Conservation (phyloP, 2,797 vertebrate species). For the Scyliorhinus canicula region DNA sequence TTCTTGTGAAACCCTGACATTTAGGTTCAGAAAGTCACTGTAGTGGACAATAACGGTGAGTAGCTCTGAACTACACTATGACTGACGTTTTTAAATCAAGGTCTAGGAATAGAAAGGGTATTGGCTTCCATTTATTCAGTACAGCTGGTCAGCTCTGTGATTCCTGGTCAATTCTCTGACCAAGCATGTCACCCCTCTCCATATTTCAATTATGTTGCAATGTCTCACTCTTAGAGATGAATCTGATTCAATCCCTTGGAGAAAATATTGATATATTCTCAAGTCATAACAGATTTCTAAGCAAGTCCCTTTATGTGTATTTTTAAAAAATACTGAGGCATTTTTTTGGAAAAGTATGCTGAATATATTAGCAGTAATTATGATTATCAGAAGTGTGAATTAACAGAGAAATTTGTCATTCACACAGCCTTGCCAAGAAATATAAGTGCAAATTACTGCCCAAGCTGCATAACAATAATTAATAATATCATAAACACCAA, state of each 20-base stretch:
- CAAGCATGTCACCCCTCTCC: background rate
- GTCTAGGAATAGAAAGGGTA: background rate
- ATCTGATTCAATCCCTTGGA: background rate
- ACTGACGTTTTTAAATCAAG: background rate
- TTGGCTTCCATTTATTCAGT: background rate
- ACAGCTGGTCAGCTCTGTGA: background rate
- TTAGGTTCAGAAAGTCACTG: background rate
- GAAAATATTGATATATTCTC: background rate
- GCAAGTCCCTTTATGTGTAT: background rate
- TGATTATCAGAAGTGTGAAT: background rate
- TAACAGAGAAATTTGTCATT: background rate
- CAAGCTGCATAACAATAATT: background rate
- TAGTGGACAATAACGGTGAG: background rate
- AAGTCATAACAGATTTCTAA: background rate
- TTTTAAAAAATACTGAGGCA: background rate
- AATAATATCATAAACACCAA: background rate
- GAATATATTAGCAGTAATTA: background rate
- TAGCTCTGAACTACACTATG: background rate
- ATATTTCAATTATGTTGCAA: background rate
- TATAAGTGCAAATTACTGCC: background rate
- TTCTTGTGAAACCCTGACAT: background rate
- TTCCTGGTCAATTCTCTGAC: background rate
- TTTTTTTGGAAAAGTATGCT: background rate
- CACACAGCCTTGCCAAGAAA: background rate
- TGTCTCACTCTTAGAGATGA: background rate